phyloP scores from a whole-genome alignment of 2,888 invertebrate species.

The Clunio marinus region DNA sequence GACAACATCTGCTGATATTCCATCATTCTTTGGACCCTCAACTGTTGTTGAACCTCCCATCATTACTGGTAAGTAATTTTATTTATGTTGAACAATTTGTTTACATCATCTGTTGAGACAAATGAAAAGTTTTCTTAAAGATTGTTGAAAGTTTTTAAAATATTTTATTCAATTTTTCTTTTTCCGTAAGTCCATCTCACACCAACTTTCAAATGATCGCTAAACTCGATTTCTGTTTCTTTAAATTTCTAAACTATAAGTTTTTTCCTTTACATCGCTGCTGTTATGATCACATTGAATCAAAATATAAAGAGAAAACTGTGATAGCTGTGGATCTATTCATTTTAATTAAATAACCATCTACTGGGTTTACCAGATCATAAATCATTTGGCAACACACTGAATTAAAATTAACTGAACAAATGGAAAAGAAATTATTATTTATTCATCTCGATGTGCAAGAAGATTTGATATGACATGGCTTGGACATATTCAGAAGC shows the following conservation, averaged over 20 bases:
- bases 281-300: no score
- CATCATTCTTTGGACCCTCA: constrained; percentile 85
- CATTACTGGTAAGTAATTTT: constrained; percentile 74
- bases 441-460: background rate
- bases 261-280: no score
- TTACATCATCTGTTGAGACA: no score
- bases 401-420: no score
- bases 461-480: no score
- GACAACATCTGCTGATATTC: constrained; percentile 85
- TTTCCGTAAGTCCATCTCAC: background rate
- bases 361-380: background rate
- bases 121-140: no score
- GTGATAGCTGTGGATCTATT: constrained; percentile 35
- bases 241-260: no score
- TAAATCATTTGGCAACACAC: constrained; percentile 29
- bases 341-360: constrained; percentile 37
- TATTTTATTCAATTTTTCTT: background rate
- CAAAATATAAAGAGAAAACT: background rate
- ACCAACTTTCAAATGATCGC: background rate
- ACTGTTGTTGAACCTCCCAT: constrained; percentile 84
- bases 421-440: no score
- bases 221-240: constrained; percentile 26
- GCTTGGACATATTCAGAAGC: no score
- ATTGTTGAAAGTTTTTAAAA: background rate
- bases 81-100: no score